Conservation (phyloP, 2,113 vertebrate genomes). For the Nothocercus nigrocapillus region DNA sequence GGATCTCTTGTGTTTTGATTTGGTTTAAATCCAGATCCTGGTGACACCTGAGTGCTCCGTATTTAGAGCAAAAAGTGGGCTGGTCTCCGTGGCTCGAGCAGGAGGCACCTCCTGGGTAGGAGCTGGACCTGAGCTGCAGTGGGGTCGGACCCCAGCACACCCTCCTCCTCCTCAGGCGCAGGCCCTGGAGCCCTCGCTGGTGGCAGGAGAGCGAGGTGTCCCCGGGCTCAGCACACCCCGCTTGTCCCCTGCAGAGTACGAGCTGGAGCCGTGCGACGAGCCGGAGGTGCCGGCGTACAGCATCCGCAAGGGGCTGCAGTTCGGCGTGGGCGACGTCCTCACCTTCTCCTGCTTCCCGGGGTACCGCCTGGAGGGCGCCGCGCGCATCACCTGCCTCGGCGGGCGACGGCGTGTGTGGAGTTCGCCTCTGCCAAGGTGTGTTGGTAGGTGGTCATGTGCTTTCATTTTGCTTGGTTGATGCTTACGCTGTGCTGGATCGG, state of each 20-base stretch:
- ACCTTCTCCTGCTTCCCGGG: conserved; percentile 97
- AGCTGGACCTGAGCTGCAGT: background rate
- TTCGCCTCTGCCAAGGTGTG: conserved; percentile 99
- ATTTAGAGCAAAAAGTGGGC: accelerated
- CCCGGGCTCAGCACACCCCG: accelerated
- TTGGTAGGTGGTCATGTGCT: conserved; percentile 99
- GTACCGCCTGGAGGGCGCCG: conserved; percentile 94
- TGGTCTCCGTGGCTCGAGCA: accelerated
- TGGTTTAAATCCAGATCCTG: background rate
- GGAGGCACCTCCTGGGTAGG: accelerated
- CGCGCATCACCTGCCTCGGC: conserved; percentile 94
- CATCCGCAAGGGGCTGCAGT: conserved; percentile 93
- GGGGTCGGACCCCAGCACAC: background rate
- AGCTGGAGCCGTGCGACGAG: conserved; percentile 96
- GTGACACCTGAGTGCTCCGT: accelerated
- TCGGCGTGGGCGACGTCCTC: conserved; percentile 91
- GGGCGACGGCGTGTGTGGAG: conserved; percentile 98
- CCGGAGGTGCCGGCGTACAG: conserved; percentile 93
- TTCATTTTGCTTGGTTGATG: conserved; percentile 87
- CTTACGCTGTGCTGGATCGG: background rate
- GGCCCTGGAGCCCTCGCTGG: accelerated
- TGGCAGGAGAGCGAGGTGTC: accelerated
- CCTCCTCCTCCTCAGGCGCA: accelerated
- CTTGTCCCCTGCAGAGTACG: conserved; percentile 83
- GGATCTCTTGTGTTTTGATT: background rate